Conservation (phyloP, 1,140 invertebrate genomes). For the Epicauta chinensis region DNA sequence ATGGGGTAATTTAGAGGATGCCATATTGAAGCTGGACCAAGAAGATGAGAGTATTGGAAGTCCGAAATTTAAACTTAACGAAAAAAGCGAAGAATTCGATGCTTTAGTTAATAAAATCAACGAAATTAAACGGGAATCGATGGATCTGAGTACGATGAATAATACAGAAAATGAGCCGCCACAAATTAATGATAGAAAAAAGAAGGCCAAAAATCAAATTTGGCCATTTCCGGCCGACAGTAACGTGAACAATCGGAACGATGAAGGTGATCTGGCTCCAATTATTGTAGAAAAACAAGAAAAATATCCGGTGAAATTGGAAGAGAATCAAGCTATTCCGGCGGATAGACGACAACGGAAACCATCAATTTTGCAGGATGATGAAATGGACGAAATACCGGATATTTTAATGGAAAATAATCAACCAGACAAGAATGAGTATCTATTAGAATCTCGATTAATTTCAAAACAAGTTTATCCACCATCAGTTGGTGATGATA, state of each 20-base stretch:
- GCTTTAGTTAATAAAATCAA: constrained; percentile 39
- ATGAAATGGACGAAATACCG: neutral
- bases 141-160: constrained; percentile 17
- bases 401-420: constrained; percentile 1
- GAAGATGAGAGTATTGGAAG: constrained; percentile 19
- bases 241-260: neutral
- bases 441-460: too few relatives aligned
- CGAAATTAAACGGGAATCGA: constrained; percentile 36
- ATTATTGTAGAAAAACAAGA: neutral
- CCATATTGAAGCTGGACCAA: constrained; percentile 47
- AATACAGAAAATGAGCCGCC: constrained; percentile 15
- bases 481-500: too few relatives aligned
- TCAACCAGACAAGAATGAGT: too few relatives aligned
- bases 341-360: neutral
- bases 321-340: neutral
- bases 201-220: constrained; percentile 21
- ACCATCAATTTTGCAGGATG: neutral
- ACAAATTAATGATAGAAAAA: constrained; percentile 12
- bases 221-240: constrained; percentile 13
- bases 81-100: constrained; percentile 32
- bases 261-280: neutral
- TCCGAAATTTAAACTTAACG: constrained; percentile 15
- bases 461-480: too few relatives aligned
- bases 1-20: constrained; percentile 70
- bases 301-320: neutral